Conservation (phyloP, 2,888 invertebrate genomes). For the Pandemis corylana region DNA sequence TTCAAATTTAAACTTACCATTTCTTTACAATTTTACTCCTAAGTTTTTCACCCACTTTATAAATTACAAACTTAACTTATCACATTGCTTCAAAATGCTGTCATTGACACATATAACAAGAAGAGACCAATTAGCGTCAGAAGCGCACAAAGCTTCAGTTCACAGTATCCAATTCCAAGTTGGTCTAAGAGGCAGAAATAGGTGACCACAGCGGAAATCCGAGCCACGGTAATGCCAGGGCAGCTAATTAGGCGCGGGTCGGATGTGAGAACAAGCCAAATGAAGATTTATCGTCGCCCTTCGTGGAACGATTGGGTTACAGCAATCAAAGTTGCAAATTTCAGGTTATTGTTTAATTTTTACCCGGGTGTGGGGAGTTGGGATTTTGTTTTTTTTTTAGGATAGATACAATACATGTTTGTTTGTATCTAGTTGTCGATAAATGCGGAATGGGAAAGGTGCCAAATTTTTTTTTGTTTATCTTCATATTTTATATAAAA, state of each 20-base stretch:
- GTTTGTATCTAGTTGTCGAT: no score
- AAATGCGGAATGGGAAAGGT: no score
- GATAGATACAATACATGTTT: no score
- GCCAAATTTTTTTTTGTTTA: no score
- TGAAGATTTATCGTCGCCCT: constrained; percentile 47
- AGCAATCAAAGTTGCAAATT: constrained; percentile 36
- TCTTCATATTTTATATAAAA: no score
- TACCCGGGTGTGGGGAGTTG: neutral
- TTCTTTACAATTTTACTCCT: no score
- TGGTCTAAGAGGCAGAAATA: constrained; percentile 37
- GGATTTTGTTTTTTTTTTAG: neutral
- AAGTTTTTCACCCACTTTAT: no score
- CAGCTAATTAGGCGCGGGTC: constrained; percentile 44
- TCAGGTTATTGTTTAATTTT: constrained; percentile 38
- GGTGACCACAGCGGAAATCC: constrained; percentile 44
- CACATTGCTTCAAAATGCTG: neutral
- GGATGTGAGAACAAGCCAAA: constrained; percentile 47
- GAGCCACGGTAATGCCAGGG: constrained; percentile 33
- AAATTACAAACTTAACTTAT: no score
- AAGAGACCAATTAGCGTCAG: constrained; percentile 23
- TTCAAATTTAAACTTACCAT: no score
- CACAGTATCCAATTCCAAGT: constrained; percentile 37
- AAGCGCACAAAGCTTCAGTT: constrained; percentile 24
- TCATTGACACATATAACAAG: neutral
- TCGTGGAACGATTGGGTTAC: constrained; percentile 24